Percentiles rank a stretch among this genome's conserved stretches.
These are phyloP conservation scores for Pluvianellus socialis DNA, from an alignment of 2,113 vertebrate species.

Conservation along the genomic window DNA sequence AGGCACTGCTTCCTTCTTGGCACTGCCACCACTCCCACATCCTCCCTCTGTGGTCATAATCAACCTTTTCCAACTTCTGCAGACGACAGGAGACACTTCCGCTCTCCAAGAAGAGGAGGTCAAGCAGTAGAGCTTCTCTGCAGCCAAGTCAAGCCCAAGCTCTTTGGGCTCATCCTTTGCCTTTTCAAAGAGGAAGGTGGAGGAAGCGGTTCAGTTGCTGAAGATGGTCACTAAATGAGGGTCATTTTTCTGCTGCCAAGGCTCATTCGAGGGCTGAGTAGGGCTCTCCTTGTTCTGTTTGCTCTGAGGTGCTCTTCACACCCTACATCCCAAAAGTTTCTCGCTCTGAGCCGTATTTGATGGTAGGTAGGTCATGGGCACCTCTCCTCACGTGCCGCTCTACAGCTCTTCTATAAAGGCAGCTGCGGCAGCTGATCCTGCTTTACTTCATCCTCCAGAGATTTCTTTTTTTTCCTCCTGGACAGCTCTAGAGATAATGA, in stretches of 20 bases:
- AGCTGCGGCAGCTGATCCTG: not conserved
- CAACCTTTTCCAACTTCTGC: not conserved
- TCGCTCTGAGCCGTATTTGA: too few relatives aligned
- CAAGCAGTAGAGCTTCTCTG: not conserved
- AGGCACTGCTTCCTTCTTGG: not conserved
- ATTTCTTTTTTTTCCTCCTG: not conserved
- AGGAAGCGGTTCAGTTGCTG: not conserved
- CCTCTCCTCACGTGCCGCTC: not conserved
- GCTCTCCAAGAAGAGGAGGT: not conserved
- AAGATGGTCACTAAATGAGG: not conserved
- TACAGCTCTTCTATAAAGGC: not conserved
- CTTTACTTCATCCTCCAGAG: not conserved
- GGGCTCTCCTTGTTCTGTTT: not conserved
- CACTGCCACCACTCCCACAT: not conserved
- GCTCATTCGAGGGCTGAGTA: not conserved
- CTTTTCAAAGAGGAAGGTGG: not conserved
- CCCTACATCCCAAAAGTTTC: too few relatives aligned
- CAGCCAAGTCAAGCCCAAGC: not conserved
- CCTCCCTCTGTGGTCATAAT: not conserved
- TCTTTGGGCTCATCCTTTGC: not conserved
- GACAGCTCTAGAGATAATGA: not conserved
- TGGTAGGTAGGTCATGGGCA: not conserved
- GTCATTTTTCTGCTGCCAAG: not conserved
- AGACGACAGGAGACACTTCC: not conserved
- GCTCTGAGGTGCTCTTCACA: not conserved